Evolutionary conservation across 2,888 invertebrate genomes (phyloP).

Genomic region (Drosophila neotestacea): DNA sequence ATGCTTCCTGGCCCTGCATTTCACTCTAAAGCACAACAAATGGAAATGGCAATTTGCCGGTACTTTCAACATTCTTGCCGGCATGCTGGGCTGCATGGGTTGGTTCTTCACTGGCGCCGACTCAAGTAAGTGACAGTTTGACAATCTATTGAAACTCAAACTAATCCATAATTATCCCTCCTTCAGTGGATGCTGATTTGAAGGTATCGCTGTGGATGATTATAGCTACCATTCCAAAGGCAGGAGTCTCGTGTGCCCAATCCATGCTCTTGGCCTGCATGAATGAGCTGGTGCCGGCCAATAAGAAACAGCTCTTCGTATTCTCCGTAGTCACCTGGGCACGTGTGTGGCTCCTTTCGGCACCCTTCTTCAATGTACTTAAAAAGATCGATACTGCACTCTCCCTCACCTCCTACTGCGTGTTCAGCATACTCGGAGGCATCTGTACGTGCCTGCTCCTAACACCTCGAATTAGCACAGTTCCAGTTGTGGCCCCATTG

Average conservation of each 20-base stretch:
- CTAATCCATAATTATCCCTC: no score
- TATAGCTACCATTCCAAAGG: slow-evolving; percentile 84
- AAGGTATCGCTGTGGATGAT: slow-evolving; percentile 84
- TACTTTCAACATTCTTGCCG: slow-evolving; percentile 83
- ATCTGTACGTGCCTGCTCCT: slow-evolving; percentile 81
- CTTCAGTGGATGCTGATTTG: slow-evolving; percentile 79
- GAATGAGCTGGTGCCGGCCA: slow-evolving; percentile 83
- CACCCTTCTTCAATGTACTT: slow-evolving; percentile 84
- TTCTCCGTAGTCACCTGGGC: slow-evolving; percentile 85
- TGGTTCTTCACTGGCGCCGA: slow-evolving; percentile 82
- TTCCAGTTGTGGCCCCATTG: slow-evolving; percentile 39
- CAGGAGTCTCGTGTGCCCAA: slow-evolving; percentile 84
- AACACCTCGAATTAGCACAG: slow-evolving; percentile 65
- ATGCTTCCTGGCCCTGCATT: slow-evolving; percentile 84
- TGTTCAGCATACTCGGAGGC: slow-evolving; percentile 83
- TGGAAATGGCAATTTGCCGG: slow-evolving; percentile 85
- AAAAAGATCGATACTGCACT: slow-evolving; percentile 82
- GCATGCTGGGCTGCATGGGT: slow-evolving; percentile 84
- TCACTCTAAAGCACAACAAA: slow-evolving; percentile 82
- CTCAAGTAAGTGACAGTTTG: slow-evolving; percentile 70
- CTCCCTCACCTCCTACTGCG: slow-evolving; percentile 82
- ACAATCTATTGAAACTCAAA: background rate
- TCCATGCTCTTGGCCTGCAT: slow-evolving; percentile 85
- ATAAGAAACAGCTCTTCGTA: slow-evolving; percentile 83
- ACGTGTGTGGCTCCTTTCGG: slow-evolving; percentile 84